Base-by-base conservation (phyloP, 1,140 invertebrate genomes). In the Macrobrachium rosenbergii region DNA sequence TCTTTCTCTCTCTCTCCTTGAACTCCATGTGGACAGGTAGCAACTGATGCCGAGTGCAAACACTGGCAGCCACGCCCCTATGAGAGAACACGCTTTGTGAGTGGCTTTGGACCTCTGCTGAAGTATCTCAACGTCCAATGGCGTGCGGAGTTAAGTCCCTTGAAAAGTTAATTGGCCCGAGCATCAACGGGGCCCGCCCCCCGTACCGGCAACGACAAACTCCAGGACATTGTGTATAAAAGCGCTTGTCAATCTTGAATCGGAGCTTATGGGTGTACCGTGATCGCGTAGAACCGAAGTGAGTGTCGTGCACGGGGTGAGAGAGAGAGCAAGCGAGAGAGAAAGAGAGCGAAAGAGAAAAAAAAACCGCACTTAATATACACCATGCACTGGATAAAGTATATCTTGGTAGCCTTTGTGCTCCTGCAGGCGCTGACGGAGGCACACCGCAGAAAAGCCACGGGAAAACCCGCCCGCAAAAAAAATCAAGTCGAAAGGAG, bases 181-280 rank as follows among this genome's bases (percentile, higher is more conserved):
- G 60, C 75, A 80, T 87, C 67, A 76, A 63, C 78, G 60, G 69
- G 84, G 76, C 84, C 81, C 84, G 52, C 84, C 84, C 84, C 69
- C 63, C 52, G 67, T 79, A 81, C 58, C 75, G 78, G 67, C 59
- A 82, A 69, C 84, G 82, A 81, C 81, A 73, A 87, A 82, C 84
- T 76, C 84, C 78, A 21, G 75, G 78, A 87, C 84, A 81, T 87
- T 76, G 81, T 87, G 76, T 87, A 87, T 87, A 87, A 82, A 87
- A 87, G 84, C 78, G 84, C 84, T 87, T 87, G 84, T 87, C 84
- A 87, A 87, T 87, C 84, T 87, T 87, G 84, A 80, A 87, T 82
- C 84, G 79, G 84, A 59, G 79, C 79, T 87, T 81, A 81, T 63
- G 82, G 82, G 69, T 76, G 82, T 83, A 60, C 67, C 67, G 84